Percentiles rank a stretch among this genome's conserved stretches.
Conservation (phyloP, 2,888 invertebrate genomes). For the Philonicus albiceps region DNA sequence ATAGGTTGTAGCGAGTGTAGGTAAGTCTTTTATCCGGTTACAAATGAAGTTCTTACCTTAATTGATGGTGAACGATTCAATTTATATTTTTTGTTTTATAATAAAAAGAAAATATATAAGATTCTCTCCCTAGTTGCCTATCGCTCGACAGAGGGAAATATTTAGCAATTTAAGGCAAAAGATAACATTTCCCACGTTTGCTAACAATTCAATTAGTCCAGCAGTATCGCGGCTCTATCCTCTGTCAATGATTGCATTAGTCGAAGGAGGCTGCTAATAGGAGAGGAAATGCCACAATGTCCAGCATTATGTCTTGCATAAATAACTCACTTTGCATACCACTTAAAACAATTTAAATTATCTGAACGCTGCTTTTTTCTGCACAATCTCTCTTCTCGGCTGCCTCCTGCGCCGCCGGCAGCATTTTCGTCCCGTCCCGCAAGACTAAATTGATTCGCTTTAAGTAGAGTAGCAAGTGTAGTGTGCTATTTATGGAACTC, state of each 20-base stretch:
- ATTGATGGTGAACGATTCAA: not conserved
- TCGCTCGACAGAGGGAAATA: not conserved
- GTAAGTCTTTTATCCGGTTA: not conserved
- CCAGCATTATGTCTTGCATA: constrained; percentile 41
- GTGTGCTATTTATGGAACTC: constrained; percentile 24
- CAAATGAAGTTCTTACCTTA: not conserved
- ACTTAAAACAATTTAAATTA: constrained; percentile 50
- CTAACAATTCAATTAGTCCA: constrained; percentile 39
- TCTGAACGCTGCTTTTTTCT: constrained; percentile 41
- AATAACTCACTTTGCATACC: constrained; percentile 49
- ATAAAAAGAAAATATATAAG: not conserved
- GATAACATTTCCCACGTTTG: constrained; percentile 35
- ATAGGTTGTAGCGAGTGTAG: not conserved
- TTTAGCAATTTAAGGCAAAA: constrained; percentile 19
- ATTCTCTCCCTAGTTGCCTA: not conserved
- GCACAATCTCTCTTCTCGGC: constrained; percentile 1
- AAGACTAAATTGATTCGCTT: constrained; percentile 14
- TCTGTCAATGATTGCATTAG: constrained; percentile 37
- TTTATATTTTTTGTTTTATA: not conserved
- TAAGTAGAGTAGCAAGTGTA: constrained; percentile 23
- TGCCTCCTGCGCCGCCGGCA: not conserved
- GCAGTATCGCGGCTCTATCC: constrained; percentile 18
- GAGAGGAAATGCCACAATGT: constrained; percentile 28
- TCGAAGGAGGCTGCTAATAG: constrained; percentile 15
- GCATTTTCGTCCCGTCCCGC: not conserved